A percentile compares a stretch with the other conserved stretches of the same genome.
Conservation (phyloP, 2,113 vertebrate genomes). For the Rhinoptilus africanus region DNA sequence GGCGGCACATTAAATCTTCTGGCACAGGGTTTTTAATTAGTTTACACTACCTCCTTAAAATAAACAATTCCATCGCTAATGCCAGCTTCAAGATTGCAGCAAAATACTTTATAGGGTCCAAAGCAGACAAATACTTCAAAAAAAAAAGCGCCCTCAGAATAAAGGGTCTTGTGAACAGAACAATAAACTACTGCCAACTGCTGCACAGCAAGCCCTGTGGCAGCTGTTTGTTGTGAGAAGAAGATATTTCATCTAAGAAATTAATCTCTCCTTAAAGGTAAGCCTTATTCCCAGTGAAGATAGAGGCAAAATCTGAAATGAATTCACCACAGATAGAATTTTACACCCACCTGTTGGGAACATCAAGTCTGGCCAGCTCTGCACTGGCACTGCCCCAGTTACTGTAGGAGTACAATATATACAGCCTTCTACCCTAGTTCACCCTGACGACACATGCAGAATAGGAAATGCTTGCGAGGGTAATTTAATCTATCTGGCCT, state of each 20-base stretch:
- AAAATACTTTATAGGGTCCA: background rate
- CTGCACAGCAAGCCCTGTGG: background rate
- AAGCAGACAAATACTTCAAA: background rate
- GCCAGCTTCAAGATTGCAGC: background rate
- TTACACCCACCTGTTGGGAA: background rate
- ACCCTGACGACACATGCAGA: background rate
- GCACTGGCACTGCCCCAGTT: background rate
- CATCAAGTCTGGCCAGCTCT: background rate
- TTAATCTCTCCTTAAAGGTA: background rate
- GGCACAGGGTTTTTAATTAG: background rate
- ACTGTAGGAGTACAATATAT: background rate
- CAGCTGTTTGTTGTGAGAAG: background rate
- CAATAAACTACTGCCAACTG: background rate
- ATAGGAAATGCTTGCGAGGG: background rate
- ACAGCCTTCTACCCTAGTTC: background rate
- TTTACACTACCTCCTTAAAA: background rate
- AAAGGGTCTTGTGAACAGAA: background rate
- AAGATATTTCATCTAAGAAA: background rate
- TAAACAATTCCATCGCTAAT: background rate
- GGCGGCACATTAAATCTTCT: background rate
- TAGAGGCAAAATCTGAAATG: background rate
- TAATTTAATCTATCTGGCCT: slow-evolving; percentile 43
- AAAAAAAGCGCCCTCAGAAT: background rate
- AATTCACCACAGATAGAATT: background rate
- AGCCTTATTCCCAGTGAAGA: background rate